Evolutionary conservation across 2,113 vertebrate species (phyloP).

Genomic region (Nothocercus julius): DNA sequence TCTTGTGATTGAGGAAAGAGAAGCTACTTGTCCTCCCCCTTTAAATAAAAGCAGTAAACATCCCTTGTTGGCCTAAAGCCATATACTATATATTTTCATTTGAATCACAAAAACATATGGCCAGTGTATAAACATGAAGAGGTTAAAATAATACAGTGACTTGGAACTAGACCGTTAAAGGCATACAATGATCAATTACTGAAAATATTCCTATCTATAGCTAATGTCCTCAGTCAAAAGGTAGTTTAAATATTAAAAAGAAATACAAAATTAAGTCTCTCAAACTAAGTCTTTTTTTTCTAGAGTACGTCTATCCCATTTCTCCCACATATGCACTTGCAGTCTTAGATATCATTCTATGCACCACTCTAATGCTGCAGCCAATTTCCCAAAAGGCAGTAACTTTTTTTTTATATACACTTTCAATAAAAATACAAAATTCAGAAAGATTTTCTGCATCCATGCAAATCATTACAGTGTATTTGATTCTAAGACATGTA

Average conservation of each 20-base stretch:
- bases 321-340: slow-evolving; percentile 54
- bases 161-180: slow-evolving; percentile 43
- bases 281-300: slow-evolving; percentile 38
- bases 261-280: slow-evolving; percentile 21
- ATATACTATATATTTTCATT: neutral
- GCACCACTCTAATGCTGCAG: slow-evolving; percentile 52
- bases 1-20: neutral
- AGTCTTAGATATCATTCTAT: slow-evolving; percentile 59
- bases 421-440: slow-evolving; percentile 62
- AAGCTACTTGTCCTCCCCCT: neutral
- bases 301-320: slow-evolving; percentile 56
- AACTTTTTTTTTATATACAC: neutral
- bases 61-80: neutral
- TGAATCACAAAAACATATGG: neutral
- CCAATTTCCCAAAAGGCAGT: slow-evolving; percentile 57
- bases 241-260: slow-evolving; percentile 60
- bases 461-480: slow-evolving; percentile 22
- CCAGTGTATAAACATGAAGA: neutral
- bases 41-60: neutral
- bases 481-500: neutral
- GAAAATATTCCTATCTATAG: slow-evolving; percentile 46
- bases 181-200: slow-evolving; percentile 29
- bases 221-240: slow-evolving; percentile 16
- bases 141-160: neutral
- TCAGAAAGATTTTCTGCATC: slow-evolving; percentile 28